A percentile compares a stretch with the other conserved stretches of the same genome.
phyloP scores from a whole-genome alignment of 2,113 vertebrate species.

The Hipposideros armiger region DNA sequence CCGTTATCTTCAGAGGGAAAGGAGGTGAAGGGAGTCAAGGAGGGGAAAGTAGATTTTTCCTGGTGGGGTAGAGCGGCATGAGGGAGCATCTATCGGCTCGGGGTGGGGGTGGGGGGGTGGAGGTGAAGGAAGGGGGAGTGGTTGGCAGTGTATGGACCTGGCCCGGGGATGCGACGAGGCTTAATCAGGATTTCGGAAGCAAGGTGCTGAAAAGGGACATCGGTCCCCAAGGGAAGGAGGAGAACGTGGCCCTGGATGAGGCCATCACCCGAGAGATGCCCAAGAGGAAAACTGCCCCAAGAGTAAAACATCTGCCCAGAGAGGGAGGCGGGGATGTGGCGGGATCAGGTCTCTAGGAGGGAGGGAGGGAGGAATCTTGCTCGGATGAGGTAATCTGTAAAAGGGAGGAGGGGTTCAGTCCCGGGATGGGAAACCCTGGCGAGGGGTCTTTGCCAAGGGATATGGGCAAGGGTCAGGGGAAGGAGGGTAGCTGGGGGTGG shows the following conservation, averaged over 20 bases:
- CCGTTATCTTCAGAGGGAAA: slow-evolving; percentile 56
- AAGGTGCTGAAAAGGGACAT: slow-evolving; percentile 5
- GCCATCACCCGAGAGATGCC: slow-evolving; percentile 68
- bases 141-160: slow-evolving; percentile 28
- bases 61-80: background rate
- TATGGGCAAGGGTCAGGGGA: slow-evolving; percentile 70
- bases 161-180: slow-evolving; percentile 31
- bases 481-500: background rate
- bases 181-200: slow-evolving; percentile 41
- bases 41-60: background rate
- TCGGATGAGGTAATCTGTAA: slow-evolving; percentile 83
- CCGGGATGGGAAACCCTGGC: slow-evolving; percentile 79
- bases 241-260: slow-evolving; percentile 50
- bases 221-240: background rate
- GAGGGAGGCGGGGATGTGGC: slow-evolving; percentile 82
- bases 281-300: slow-evolving; percentile 69
- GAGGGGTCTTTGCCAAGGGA: slow-evolving; percentile 74
- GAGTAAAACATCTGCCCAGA: slow-evolving; percentile 80
- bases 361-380: slow-evolving; percentile 81
- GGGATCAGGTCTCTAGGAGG: slow-evolving; percentile 81
- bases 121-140: slow-evolving; percentile 76
- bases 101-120: background rate
- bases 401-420: slow-evolving; percentile 83
- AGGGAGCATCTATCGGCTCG: background rate
- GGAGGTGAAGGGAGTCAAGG: slow-evolving; percentile 12